These are phyloP conservation scores for Leucophenga montana DNA, from an alignment of 2,888 invertebrate genomes.

Conservation along the genomic window DNA sequence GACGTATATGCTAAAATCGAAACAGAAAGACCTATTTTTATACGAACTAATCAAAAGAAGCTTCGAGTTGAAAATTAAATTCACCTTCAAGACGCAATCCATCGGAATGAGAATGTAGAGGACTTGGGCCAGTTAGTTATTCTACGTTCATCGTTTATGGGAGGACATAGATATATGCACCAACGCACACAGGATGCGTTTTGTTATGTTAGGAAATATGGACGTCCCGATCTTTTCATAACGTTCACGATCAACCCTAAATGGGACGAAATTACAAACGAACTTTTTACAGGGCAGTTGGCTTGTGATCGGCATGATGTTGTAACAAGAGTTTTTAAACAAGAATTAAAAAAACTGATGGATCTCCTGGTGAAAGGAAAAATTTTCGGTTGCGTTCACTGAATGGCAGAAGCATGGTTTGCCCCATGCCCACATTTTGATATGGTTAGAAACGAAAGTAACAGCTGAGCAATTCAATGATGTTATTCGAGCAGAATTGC, in stretches of 20 bases:
- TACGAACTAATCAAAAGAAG: background rate
- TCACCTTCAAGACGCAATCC: no score
- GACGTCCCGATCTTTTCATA: background rate
- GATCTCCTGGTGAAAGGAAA: conserved; percentile 31
- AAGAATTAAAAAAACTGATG: conserved; percentile 14
- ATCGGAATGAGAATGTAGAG: no score
- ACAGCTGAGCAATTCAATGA: conserved; percentile 49
- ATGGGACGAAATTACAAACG: conserved; percentile 38
- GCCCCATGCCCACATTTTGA: conserved; percentile 54
- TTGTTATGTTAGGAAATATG: no score
- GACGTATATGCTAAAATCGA: background rate
- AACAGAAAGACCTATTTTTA: background rate
- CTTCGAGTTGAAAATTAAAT: no score
- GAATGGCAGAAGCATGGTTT: conserved; percentile 62
- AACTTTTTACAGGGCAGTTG: conserved; percentile 46
- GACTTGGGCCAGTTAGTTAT: no score
- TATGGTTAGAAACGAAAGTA: conserved; percentile 57
- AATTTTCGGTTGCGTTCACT: conserved; percentile 29
- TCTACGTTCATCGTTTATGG: no score
- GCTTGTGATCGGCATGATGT: conserved; percentile 53
- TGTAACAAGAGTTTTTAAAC: background rate
- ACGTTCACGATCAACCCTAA: conserved; percentile 32
- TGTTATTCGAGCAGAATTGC: conserved; percentile 42
- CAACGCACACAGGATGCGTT: no score
- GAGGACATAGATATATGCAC: no score